Percentiles rank a stretch among this genome's conserved stretches.
These are phyloP conservation scores for Pristionchus arcanus DNA, from an alignment of 2,888 invertebrate species.

Conservation along the genomic window DNA sequence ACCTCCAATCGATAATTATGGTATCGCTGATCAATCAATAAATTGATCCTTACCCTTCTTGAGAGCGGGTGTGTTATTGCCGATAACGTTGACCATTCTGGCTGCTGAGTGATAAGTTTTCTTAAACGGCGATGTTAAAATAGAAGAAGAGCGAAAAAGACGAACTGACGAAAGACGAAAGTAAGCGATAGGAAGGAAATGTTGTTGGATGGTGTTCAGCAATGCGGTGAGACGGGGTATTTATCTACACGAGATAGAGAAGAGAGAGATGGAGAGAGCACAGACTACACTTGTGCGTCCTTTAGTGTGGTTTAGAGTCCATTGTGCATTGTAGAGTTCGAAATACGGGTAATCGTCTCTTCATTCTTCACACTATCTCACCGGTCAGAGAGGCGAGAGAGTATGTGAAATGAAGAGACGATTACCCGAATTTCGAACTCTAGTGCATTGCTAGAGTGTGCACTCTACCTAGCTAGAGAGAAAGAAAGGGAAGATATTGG, in stretches of 20 bases:
- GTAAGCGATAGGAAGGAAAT: neutral
- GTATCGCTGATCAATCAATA: slow-evolving; percentile 1
- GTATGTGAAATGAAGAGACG: too few relatives aligned
- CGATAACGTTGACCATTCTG: slow-evolving; percentile 4
- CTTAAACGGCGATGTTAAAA: neutral
- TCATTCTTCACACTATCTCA: neutral
- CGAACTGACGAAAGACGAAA: too few relatives aligned
- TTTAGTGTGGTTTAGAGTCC: neutral
- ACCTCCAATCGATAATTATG: slow-evolving; percentile 44
- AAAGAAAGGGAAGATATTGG: neutral
- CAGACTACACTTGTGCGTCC: neutral
- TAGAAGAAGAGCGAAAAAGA: neutral
- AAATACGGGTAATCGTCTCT: too few relatives aligned
- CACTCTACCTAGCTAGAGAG: neutral
- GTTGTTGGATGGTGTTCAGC: neutral
- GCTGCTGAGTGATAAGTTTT: neutral
- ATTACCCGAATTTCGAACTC: too few relatives aligned
- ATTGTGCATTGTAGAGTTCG: neutral
- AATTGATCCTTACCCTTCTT: slow-evolving; percentile 12
- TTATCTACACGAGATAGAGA: slow-evolving; percentile 36
- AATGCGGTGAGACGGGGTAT: slow-evolving; percentile 15
- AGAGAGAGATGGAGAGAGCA: slow-evolving; percentile 30
- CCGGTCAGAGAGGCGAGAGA: neutral
- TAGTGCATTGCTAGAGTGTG: neutral
- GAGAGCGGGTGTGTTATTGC: slow-evolving; percentile 24